Conservation (phyloP, 2,113 vertebrate genomes). For the Apeltes quadracus region DNA sequence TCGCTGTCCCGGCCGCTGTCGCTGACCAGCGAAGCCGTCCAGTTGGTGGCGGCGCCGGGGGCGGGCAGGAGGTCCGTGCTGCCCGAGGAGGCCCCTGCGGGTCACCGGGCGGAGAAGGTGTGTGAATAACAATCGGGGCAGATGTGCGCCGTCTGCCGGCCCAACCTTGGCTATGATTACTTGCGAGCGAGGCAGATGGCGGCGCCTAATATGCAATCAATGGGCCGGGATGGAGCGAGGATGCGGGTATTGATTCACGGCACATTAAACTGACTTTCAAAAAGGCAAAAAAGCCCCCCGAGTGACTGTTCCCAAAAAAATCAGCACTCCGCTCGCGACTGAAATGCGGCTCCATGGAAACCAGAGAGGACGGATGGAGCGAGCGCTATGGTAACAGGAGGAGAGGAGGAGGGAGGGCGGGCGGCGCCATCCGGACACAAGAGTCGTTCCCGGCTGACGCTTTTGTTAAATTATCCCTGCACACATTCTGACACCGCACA, state of each 20-base stretch:
- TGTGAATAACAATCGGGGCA: constrained; percentile 47
- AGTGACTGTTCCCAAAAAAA: constrained; percentile 41
- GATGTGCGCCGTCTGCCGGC: constrained; percentile 38
- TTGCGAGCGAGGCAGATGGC: constrained; percentile 63
- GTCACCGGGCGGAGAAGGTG: too few species aligned
- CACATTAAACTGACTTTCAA: constrained; percentile 68
- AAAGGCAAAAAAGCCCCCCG: constrained; percentile 39
- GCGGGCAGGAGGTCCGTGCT: constrained; percentile 94
- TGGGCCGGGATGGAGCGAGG: constrained; percentile 56
- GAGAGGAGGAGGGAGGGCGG: background rate
- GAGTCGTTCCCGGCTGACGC: constrained; percentile 11
- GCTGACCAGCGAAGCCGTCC: constrained; percentile 89
- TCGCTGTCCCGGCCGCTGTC: constrained; percentile 87
- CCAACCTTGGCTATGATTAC: constrained; percentile 73
- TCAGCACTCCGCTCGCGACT: constrained; percentile 21
- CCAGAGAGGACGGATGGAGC: constrained; percentile 25
- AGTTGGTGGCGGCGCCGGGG: constrained; percentile 87
- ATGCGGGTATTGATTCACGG: constrained; percentile 69
- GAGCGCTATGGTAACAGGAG: constrained; percentile 20
- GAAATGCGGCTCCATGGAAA: constrained; percentile 28
- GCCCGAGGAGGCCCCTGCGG: constrained; percentile 91
- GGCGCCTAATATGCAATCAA: constrained; percentile 71
- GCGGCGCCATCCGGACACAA: constrained; percentile 17
- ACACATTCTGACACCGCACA: constrained; percentile 29
- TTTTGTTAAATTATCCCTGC: constrained; percentile 14